A percentile compares a stretch with the other conserved stretches of the same genome.
phyloP scores from a whole-genome alignment of 2,797 vertebrate species.

The Mormyrops attenuatus region DNA sequence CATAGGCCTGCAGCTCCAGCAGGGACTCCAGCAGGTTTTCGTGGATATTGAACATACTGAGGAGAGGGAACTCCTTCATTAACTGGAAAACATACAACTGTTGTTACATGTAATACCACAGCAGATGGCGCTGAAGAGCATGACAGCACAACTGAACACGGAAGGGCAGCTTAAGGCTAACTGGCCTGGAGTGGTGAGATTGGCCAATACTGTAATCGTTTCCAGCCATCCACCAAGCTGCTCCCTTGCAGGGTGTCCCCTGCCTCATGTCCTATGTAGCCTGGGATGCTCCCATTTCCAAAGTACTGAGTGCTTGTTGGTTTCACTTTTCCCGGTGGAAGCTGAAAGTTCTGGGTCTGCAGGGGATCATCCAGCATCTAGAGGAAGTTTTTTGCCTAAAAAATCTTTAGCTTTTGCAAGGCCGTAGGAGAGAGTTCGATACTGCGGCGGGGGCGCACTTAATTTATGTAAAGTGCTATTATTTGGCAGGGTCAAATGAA shows the following conservation, averaged over 20 bases:
- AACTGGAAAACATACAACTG: conserved; percentile 78
- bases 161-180: conserved; percentile 16
- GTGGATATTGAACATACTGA: conserved; percentile 98
- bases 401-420: background rate
- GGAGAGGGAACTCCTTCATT: conserved; percentile 98
- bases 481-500: background rate
- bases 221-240: background rate
- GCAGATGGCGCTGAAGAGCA: conserved; percentile 45
- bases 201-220: background rate
- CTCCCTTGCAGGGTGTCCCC: background rate
- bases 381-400: background rate
- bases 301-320: background rate
- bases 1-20: conserved; percentile 92
- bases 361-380: background rate
- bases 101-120: conserved; percentile 63
- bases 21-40: conserved; percentile 97
- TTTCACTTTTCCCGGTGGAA: background rate
- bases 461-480: background rate
- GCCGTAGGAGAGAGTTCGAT: background rate
- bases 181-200: background rate
- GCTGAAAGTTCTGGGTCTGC: background rate
- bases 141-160: conserved; percentile 35
- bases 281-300: background rate
- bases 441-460: background rate
- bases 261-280: background rate